phyloP scores from a whole-genome alignment of 2,797 vertebrate species.

The Coccyzus lansbergi region DNA sequence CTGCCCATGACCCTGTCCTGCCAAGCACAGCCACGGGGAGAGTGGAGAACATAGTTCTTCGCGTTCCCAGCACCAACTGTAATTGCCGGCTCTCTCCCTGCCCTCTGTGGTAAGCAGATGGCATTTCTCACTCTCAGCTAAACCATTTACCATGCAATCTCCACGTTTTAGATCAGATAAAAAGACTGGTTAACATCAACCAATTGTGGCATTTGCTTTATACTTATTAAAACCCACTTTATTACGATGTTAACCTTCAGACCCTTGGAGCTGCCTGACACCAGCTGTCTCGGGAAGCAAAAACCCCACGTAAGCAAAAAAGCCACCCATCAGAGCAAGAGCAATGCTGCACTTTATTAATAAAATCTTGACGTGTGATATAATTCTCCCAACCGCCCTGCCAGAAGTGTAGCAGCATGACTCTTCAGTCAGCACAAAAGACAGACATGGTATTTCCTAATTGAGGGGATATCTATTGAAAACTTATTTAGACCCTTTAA shows the following conservation, averaged over 20 bases:
- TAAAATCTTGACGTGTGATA: not conserved
- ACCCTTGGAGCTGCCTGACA: not conserved
- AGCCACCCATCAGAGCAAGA: not conserved
- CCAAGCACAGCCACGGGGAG: not conserved
- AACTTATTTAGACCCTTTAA: not conserved
- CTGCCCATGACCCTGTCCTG: not conserved
- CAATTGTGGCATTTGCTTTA: not conserved
- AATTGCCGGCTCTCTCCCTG: not conserved
- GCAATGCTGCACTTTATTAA: not conserved
- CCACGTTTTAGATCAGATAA: not conserved
- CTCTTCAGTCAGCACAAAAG: not conserved
- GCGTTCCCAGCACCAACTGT: not conserved
- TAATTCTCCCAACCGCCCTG: not conserved
- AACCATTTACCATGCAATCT: not conserved
- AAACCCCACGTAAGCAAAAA: not conserved
- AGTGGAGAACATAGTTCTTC: not conserved
- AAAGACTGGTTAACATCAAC: not conserved
- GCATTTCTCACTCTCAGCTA: not conserved
- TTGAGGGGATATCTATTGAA: not conserved
- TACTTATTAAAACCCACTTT: not conserved
- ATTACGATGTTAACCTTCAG: not conserved
- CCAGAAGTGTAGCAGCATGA: not conserved
- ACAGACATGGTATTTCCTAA: not conserved
- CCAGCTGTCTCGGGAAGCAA: not conserved
- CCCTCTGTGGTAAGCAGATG: not conserved